Conservation (phyloP, 2,888 invertebrate genomes). For the Trilocha varians region DNA sequence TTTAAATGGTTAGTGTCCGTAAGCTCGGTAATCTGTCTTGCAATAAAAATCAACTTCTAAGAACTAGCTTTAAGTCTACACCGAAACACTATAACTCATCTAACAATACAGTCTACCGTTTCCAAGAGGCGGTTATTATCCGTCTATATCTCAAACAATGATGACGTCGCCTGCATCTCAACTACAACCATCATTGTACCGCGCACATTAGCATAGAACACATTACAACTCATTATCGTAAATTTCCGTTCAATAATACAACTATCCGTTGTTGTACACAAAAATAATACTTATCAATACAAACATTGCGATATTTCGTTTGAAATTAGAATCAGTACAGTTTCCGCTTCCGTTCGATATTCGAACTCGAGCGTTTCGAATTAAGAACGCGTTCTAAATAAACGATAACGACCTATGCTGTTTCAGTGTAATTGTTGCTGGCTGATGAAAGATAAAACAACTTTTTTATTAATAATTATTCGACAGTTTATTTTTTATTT, state of each 20-base stretch:
- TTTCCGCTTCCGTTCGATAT: slow-evolving; percentile 73
- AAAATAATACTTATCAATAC: slow-evolving; percentile 67
- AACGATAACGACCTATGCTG: slow-evolving; percentile 38
- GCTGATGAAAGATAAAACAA: background rate
- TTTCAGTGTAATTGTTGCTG: slow-evolving; percentile 3
- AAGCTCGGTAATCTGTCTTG: too few species aligned
- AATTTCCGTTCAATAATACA: slow-evolving; percentile 68
- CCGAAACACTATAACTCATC: too few species aligned
- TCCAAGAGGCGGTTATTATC: background rate
- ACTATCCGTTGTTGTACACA: slow-evolving; percentile 34
- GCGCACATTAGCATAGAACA: slow-evolving; percentile 34
- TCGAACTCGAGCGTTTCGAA: slow-evolving; percentile 49
- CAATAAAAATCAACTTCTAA: too few species aligned
- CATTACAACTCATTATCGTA: slow-evolving; percentile 58
- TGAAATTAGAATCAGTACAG: slow-evolving; percentile 71
- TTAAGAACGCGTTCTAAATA: slow-evolving; percentile 59
- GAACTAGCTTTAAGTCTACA: too few species aligned
- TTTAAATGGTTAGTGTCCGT: too few species aligned
- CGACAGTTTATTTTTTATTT: background rate
- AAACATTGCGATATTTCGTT: slow-evolving; percentile 65
- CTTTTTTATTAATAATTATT: background rate
- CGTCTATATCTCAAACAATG: slow-evolving; percentile 1
- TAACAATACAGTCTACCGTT: background rate
- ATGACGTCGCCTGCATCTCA: background rate
- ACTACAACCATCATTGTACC: slow-evolving; percentile 10